phyloP scores from a whole-genome alignment of 2,113 vertebrate genomes.

The Channa maculata region DNA sequence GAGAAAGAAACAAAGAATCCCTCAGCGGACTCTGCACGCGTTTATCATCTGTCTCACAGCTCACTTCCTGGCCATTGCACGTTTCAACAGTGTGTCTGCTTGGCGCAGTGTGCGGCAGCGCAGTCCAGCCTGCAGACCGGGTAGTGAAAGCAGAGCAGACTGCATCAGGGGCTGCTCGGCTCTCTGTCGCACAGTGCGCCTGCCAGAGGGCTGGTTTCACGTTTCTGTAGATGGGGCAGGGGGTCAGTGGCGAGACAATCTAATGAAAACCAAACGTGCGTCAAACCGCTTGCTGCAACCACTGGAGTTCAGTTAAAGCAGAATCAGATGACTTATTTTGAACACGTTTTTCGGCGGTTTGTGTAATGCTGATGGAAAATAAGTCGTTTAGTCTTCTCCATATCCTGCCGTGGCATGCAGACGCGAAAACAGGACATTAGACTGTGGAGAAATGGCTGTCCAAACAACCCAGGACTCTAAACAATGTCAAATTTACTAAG shows the following conservation, averaged over 20 bases:
- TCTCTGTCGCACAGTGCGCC: slow-evolving; percentile 59
- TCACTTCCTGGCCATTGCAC: slow-evolving; percentile 61
- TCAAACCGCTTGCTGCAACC: slow-evolving; percentile 48
- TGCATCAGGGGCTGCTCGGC: slow-evolving; percentile 56
- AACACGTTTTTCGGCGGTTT: slow-evolving; percentile 21
- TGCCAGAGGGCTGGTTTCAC: slow-evolving; percentile 76
- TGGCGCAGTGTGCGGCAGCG: slow-evolving; percentile 38
- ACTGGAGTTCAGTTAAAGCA: slow-evolving; percentile 16
- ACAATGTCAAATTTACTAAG: not conserved
- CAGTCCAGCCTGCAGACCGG: slow-evolving; percentile 60
- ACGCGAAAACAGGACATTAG: not conserved
- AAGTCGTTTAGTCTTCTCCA: not conserved
- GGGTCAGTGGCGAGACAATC: slow-evolving; percentile 76
- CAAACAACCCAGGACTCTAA: not conserved
- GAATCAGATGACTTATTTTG: slow-evolving; percentile 30
- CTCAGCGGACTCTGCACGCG: slow-evolving; percentile 49
- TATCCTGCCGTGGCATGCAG: not conserved
- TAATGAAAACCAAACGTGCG: slow-evolving; percentile 77
- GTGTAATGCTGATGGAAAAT: slow-evolving; percentile 20
- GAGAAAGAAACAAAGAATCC: slow-evolving; percentile 27
- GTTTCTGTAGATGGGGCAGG: slow-evolving; percentile 79
- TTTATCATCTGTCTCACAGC: slow-evolving; percentile 56
- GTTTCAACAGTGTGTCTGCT: not conserved
- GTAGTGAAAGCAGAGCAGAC: slow-evolving; percentile 54
- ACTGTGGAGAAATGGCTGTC: not conserved